Percentiles rank a stretch among this genome's conserved stretches.
phyloP scores from a whole-genome alignment of 1,140 invertebrate species.

The Holotrichia oblita region DNA sequence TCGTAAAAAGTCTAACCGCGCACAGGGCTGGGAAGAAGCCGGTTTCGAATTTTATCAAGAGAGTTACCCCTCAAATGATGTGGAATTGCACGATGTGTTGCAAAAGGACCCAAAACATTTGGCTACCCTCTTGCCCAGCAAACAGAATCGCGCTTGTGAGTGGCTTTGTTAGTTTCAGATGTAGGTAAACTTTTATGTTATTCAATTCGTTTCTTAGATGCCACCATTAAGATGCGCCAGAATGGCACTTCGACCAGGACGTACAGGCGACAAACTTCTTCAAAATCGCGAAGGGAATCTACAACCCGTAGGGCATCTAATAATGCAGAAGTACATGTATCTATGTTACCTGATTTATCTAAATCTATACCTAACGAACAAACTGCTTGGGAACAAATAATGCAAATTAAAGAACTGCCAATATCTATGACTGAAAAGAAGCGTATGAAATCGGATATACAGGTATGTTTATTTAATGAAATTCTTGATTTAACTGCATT shows the following conservation, averaged over 20 bases:
- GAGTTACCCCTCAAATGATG: conserved; percentile 78
- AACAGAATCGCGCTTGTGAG: conserved; percentile 75
- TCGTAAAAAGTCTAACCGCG: conserved; percentile 65
- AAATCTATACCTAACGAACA: conserved; percentile 85
- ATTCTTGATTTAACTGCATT: too few species aligned
- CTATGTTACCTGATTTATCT: conserved; percentile 80
- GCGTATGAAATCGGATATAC: conserved; percentile 79
- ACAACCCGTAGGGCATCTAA: conserved; percentile 70
- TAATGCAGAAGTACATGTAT: conserved; percentile 74
- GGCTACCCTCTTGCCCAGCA: conserved; percentile 79
- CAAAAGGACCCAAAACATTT: conserved; percentile 77
- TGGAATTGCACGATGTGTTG: conserved; percentile 67
- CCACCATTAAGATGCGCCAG: conserved; percentile 64
- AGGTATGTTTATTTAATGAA: conserved; percentile 64
- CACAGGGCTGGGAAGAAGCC: conserved; percentile 83
- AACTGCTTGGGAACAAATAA: conserved; percentile 85
- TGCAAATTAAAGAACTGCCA: conserved; percentile 84
- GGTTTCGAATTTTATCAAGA: conserved; percentile 88
- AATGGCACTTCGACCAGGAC: conserved; percentile 55
- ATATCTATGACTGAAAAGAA: conserved; percentile 83
- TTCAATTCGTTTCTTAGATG: conserved; percentile 33
- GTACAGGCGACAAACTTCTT: conserved; percentile 66
- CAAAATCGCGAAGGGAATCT: conserved; percentile 72
- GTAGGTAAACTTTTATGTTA: neutral
- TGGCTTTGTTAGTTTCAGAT: neutral